Base-by-base conservation (phyloP, 2,113 vertebrate species). In the Callopanchax toddi region DNA sequence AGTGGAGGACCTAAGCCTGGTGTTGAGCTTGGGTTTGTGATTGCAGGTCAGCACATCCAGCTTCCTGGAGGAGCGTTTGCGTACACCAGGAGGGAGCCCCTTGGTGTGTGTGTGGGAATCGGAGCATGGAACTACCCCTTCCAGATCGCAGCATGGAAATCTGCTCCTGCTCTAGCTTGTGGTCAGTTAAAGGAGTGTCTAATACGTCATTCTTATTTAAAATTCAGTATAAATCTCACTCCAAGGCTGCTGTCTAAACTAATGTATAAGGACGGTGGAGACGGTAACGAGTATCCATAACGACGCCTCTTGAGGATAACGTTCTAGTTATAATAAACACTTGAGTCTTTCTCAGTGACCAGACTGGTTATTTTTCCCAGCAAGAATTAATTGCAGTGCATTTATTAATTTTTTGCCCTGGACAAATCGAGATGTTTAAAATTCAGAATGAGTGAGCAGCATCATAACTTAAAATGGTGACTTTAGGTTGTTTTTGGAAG, bases 81-180 rank as follows among this genome's bases (percentile, higher is more conserved):
- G 0, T 99, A 98, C 43, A 95, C 96, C 40, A 90, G 96, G 23
- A 92, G 96, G 73, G 97, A 99, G 54, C 92, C 97, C 0, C 92
- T 99, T 0, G 97, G 97, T 0, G 96, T 99, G 16, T 99, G 97
- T 46, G 96, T 87, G 48, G 97, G 97, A 2, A 99, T 99, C 8
- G 97, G 97, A 21, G 97, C 97, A 0, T 99, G 94, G 94, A 99
- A 99, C 82, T 99, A 91, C 77, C 97, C 97, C 58, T 93, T 99
- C 70, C 94, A 91, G 91, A 90, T 95, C 1, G 95, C 97, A 50
- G 64, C 90, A 4, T 95, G 83, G 94, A 99, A 99, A 79, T 93
- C 94, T 0, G 97, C 94, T 22, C 97, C 97, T 0, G 97, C 97
- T 5, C 79, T 99, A 72, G 97, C 97, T 0, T 99, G 97, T 0